Conservation (phyloP, 2,888 invertebrate genomes). For the Chloromyia formosa region DNA sequence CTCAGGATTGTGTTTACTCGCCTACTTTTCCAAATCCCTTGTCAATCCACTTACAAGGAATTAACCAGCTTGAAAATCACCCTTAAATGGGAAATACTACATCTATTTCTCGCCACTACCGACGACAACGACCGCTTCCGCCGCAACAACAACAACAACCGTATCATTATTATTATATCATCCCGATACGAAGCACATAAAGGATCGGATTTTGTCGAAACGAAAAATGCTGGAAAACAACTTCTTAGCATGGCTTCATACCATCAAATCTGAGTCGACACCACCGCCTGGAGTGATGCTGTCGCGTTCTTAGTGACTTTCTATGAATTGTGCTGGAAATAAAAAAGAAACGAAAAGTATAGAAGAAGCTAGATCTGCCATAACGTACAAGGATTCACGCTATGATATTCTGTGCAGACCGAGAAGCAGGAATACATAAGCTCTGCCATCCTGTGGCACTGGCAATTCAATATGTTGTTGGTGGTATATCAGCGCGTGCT, state of each 20-base stretch:
- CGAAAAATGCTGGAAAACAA: background rate
- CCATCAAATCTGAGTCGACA: background rate
- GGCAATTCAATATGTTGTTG: background rate
- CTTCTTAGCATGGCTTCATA: background rate
- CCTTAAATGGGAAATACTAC: constrained; percentile 3
- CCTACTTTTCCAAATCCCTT: background rate
- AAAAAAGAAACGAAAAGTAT: background rate
- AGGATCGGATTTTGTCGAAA: background rate
- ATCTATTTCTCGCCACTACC: background rate
- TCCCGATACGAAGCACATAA: background rate
- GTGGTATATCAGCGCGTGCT: background rate
- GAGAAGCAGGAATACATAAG: background rate
- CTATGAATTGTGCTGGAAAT: background rate
- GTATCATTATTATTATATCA: background rate
- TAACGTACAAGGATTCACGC: too few species aligned
- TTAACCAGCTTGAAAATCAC: constrained; percentile 3
- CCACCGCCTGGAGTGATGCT: background rate
- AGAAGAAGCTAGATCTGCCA: too few species aligned
- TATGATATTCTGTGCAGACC: background rate
- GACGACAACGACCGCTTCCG: background rate
- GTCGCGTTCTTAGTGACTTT: background rate
- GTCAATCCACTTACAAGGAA: background rate
- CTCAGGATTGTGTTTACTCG: background rate
- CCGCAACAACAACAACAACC: too few species aligned
- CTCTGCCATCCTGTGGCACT: background rate